Percentiles rank a stretch among this genome's conserved stretches.
phyloP scores from a whole-genome alignment of 2,888 invertebrate species.

The Agrochola litura region DNA sequence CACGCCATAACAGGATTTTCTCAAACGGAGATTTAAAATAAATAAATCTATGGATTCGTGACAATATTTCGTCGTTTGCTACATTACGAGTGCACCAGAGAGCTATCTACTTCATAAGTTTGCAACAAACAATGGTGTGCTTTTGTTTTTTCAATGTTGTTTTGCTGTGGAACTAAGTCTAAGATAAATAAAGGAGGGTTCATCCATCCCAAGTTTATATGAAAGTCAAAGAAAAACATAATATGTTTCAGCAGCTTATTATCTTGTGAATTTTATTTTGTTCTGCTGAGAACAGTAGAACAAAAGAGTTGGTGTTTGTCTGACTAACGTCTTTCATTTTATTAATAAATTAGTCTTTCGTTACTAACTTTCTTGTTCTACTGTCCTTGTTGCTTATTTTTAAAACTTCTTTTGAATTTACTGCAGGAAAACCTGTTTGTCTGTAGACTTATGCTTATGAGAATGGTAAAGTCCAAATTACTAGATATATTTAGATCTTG shows the following conservation, averaged over 20 bases:
- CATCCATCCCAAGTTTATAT: constrained; percentile 26
- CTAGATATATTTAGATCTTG: constrained; percentile 3
- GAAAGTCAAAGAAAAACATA: constrained; percentile 46
- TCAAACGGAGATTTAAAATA: constrained; percentile 57
- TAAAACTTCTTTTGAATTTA: neutral
- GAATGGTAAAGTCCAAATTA: neutral
- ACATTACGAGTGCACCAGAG: neutral
- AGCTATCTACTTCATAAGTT: constrained; percentile 5
- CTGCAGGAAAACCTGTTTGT: neutral
- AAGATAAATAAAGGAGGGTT: constrained; percentile 45
- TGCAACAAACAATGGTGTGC: constrained; percentile 34
- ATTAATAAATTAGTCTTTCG: constrained; percentile 25
- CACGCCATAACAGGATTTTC: constrained; percentile 40
- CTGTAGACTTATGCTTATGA: neutral
- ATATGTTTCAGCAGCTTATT: constrained; percentile 18
- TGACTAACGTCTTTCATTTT: constrained; percentile 15
- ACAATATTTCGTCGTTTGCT: constrained; percentile 20
- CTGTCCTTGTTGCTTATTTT: neutral
- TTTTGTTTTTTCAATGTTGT: constrained; percentile 51
- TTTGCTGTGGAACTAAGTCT: constrained; percentile 41
- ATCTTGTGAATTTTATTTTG: constrained; percentile 44
- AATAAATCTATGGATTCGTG: constrained; percentile 51
- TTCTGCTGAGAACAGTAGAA: neutral
- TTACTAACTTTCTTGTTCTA: constrained; percentile 7
- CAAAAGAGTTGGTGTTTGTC: neutral